These are phyloP conservation scores for Stylophora pistillata DNA, from an alignment of 64 coral and sea anemone genomes.

Conservation along the genomic window DNA sequence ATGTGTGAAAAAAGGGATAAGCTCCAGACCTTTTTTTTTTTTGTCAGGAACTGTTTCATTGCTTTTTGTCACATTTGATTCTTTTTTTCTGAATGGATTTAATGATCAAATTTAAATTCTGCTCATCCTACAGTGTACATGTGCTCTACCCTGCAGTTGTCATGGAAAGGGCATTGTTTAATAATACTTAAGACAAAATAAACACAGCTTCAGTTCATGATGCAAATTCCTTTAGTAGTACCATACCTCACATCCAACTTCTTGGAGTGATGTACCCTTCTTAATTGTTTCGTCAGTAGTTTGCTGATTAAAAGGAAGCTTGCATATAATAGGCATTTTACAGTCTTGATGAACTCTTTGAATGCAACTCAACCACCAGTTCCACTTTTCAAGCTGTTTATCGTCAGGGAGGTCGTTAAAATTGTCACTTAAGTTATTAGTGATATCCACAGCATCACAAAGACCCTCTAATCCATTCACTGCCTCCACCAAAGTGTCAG, in stretches of 20 bases:
- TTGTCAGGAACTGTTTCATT: too few relatives aligned
- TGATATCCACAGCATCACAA: slow-evolving; percentile 33
- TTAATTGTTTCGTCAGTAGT: slow-evolving; percentile 16
- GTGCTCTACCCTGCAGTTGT: too few relatives aligned
- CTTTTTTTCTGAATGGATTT: too few relatives aligned
- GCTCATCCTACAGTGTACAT: too few relatives aligned
- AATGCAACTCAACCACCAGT: slow-evolving; percentile 16
- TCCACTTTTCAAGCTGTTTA: slow-evolving; percentile 10
- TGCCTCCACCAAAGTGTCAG: background rate
- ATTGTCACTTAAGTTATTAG: background rate
- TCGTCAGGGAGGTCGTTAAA: background rate
- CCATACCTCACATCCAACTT: slow-evolving; percentile 30
- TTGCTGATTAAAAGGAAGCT: slow-evolving; percentile 32
- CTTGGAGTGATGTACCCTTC: slow-evolving; percentile 19
- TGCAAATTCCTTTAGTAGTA: background rate
- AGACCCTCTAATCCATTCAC: slow-evolving; percentile 10
- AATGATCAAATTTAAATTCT: too few relatives aligned
- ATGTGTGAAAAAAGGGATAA: too few relatives aligned
- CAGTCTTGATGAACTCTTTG: slow-evolving; percentile 17
- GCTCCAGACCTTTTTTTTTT: too few relatives aligned
- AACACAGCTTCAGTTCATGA: too few relatives aligned
- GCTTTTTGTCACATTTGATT: too few relatives aligned
- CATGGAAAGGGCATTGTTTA: too few relatives aligned
- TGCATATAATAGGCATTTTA: slow-evolving; percentile 15
- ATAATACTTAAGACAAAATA: too few relatives aligned